Conservation (phyloP, 2,113 vertebrate species). For the Delphinus delphis region DNA sequence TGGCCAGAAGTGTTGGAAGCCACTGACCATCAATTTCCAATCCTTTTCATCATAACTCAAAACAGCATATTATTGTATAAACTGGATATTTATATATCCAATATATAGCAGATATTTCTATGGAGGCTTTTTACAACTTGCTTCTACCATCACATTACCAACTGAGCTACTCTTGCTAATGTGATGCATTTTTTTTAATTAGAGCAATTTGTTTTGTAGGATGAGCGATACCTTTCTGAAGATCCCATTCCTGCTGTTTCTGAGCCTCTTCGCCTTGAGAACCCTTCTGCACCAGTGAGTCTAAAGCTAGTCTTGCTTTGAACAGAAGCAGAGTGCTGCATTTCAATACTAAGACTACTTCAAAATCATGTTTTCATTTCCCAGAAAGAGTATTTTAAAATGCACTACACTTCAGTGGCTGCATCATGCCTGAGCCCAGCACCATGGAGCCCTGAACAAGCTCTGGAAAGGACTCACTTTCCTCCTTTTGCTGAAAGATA, state of each 20-base stretch:
- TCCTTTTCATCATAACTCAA: neutral
- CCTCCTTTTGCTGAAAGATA: conserved; percentile 48
- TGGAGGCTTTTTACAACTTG: conserved; percentile 1
- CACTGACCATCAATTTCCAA: neutral
- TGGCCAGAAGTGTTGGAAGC: neutral
- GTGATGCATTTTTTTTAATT: conserved; percentile 69
- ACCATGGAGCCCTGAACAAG: conserved; percentile 49
- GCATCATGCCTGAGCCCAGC: conserved; percentile 47
- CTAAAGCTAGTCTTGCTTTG: conserved; percentile 61
- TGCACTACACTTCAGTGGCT: conserved; percentile 61
- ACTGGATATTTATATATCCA: neutral
- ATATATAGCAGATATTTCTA: neutral
- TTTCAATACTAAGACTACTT: conserved; percentile 74
- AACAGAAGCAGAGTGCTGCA: conserved; percentile 67
- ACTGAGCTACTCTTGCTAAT: conserved; percentile 60
- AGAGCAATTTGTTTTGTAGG: conserved; percentile 69
- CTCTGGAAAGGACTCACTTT: conserved; percentile 49
- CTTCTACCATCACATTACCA: neutral
- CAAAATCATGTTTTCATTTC: conserved; percentile 76
- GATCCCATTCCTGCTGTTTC: conserved; percentile 70
- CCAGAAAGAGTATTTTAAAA: conserved; percentile 61
- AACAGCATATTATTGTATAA: neutral
- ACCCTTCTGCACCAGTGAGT: conserved; percentile 73
- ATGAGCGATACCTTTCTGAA: conserved; percentile 64
- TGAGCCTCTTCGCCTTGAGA: conserved; percentile 67